Percentiles rank a stretch among this genome's conserved stretches.
phyloP scores from a whole-genome alignment of 2,797 vertebrate species.

The Acipenser ruthenus region DNA sequence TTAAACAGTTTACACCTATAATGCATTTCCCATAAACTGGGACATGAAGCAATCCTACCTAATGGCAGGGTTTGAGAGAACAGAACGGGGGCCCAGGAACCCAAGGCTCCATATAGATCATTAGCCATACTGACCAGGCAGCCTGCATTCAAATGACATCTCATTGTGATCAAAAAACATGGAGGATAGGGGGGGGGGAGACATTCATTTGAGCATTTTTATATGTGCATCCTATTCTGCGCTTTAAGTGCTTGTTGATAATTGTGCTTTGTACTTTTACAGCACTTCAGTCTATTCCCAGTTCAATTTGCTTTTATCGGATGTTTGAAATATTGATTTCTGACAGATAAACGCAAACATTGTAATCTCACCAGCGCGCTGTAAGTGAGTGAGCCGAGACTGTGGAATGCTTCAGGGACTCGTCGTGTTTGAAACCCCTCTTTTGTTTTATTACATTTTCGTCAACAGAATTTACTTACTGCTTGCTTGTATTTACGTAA shows the following conservation, averaged over 20 bases:
- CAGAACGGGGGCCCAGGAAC: slow-evolving; percentile 58
- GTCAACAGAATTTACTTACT: slow-evolving; percentile 97
- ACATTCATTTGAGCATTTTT: slow-evolving; percentile 98
- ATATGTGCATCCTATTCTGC: slow-evolving; percentile 99
- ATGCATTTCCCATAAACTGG: slow-evolving; percentile 80
- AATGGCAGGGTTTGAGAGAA: slow-evolving; percentile 67
- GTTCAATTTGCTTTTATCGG: slow-evolving; percentile 99
- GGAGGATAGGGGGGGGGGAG: slow-evolving; percentile 40
- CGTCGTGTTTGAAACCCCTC: slow-evolving; percentile 71
- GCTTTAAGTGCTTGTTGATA: slow-evolving; percentile 99
- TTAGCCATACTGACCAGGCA: slow-evolving; percentile 71
- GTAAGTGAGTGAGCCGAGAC: slow-evolving; percentile 66
- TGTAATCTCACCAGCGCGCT: slow-evolving; percentile 92
- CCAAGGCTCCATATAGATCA: slow-evolving; percentile 71
- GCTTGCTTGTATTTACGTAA: slow-evolving; percentile 91
- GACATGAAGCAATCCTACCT: slow-evolving; percentile 83
- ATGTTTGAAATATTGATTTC: slow-evolving; percentile 99
- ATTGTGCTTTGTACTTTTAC: slow-evolving; percentile 99
- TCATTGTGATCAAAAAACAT: slow-evolving; percentile 79
- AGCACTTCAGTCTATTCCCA: slow-evolving; percentile 99
- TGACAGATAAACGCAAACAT: slow-evolving; percentile 99
- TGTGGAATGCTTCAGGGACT: slow-evolving; percentile 73
- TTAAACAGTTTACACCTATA: slow-evolving; percentile 40
- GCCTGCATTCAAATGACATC: slow-evolving; percentile 60
- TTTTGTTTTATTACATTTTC: slow-evolving; percentile 95